phyloP scores from a whole-genome alignment of 1,140 invertebrate species.

The Solenopsis invicta region DNA sequence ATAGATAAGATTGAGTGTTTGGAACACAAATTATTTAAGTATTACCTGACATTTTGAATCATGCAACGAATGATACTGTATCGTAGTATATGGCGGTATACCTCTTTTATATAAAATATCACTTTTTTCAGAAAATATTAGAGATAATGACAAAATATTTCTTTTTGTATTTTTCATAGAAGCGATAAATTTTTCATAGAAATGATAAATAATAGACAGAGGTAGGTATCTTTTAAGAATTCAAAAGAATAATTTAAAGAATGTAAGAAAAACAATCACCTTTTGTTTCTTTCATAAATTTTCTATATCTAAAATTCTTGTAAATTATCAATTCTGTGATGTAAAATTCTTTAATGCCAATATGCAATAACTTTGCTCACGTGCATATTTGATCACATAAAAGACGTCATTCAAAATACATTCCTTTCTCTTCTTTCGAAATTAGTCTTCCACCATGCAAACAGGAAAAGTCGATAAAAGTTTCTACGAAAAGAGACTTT shows the following conservation, averaged over 20 bases:
- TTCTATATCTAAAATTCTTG: neutral
- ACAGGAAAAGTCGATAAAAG: neutral
- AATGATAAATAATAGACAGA: too few species aligned
- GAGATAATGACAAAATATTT: too few species aligned
- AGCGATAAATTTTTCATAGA: too few species aligned
- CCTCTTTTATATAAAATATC: neutral
- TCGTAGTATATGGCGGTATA: neutral
- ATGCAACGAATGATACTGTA: neutral
- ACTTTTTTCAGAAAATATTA: neutral
- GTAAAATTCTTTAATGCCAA: too few species aligned
- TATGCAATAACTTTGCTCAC: neutral
- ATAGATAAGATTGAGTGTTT: too few species aligned
- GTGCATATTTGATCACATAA: neutral
- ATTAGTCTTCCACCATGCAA: neutral
- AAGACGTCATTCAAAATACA: neutral
- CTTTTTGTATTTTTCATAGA: too few species aligned
- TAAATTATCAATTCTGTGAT: neutral
- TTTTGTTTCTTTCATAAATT: neutral
- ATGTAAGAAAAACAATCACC: neutral
- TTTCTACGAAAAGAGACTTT: neutral
- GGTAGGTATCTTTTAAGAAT: neutral
- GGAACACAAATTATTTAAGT: too few species aligned
- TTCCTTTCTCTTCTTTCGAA: neutral
- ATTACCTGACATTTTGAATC: neutral
- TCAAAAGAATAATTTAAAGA: conserved; percentile 4